A percentile compares a stretch with the other conserved stretches of the same genome.
Conservation (phyloP, 1,140 invertebrate species). For the Ectropis grisescens region DNA sequence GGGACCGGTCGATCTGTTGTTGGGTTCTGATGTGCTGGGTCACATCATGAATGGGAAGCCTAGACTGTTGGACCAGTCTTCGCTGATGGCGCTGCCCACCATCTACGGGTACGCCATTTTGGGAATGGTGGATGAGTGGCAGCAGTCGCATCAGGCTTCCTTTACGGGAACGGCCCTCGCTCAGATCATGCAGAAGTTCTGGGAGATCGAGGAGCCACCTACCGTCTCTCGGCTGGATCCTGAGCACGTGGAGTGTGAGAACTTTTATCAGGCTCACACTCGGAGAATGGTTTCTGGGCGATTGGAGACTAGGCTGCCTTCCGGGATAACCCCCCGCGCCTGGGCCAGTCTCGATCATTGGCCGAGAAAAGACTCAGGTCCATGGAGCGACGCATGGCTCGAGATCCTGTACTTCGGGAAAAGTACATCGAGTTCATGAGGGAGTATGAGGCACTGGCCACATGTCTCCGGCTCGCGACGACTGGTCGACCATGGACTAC, state of each 20-base stretch:
- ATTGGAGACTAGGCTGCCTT: neutral
- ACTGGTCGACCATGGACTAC: constrained; percentile 3
- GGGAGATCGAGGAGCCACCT: neutral
- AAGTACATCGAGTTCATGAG: constrained; percentile 12
- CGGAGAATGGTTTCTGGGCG: neutral
- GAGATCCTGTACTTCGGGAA: constrained; percentile 2
- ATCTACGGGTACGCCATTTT: neutral
- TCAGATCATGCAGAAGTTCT: neutral
- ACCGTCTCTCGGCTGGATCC: neutral
- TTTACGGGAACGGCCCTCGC: neutral
- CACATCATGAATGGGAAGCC: neutral
- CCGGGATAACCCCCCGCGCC: neutral
- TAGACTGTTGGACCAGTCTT: neutral
- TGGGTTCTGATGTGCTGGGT: neutral
- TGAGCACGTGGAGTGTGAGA: neutral
- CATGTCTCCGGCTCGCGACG: constrained; percentile 4
- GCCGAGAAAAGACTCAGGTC: constrained; percentile 4
- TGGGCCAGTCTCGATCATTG: constrained; percentile 1
- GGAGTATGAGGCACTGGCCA: constrained; percentile 8
- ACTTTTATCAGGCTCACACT: neutral
- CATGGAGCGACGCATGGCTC: constrained; percentile 3
- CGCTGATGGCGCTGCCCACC: neutral
- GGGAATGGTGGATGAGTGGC: neutral
- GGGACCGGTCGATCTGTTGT: neutral
- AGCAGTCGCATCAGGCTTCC: neutral